A percentile compares a stretch with the other conserved stretches of the same genome.
phyloP scores from a whole-genome alignment of 1,140 invertebrate species.

The Calosoma granatense region DNA sequence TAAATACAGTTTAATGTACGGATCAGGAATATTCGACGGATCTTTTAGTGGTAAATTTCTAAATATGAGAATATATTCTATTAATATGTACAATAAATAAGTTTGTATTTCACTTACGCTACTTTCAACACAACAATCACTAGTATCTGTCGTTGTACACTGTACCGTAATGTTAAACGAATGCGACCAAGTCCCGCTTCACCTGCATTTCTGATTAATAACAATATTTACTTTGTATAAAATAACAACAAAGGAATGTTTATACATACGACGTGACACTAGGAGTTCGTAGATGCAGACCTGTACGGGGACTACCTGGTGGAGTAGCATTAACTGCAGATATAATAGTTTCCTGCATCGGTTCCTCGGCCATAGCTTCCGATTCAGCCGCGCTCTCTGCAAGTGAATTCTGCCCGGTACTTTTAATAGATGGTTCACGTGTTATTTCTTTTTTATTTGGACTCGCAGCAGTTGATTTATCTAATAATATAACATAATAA shows the following conservation, averaged over 20 bases:
- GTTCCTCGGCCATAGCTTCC: constrained; percentile 23
- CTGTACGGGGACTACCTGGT: constrained; percentile 14
- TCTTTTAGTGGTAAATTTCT: constrained; percentile 81
- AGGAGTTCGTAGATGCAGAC: constrained; percentile 34
- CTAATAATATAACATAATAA: background rate
- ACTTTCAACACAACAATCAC: constrained; percentile 80
- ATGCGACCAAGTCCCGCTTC: constrained; percentile 66
- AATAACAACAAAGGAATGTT: background rate
- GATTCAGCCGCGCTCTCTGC: background rate
- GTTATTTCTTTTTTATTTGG: constrained; percentile 14
- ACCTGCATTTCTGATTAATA: constrained; percentile 41
- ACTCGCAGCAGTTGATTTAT: constrained; percentile 9
- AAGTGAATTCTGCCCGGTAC: background rate
- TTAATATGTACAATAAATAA: constrained; percentile 5
- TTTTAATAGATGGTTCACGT: constrained; percentile 11
- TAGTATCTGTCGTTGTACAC: constrained; percentile 66
- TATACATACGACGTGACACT: constrained; percentile 37
- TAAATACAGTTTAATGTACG: constrained; percentile 89
- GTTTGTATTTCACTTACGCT: too few relatives aligned
- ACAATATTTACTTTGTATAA: constrained; percentile 12
- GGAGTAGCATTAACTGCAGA: constrained; percentile 20
- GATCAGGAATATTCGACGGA: constrained; percentile 81
- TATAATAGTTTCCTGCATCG: constrained; percentile 30
- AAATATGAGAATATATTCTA: constrained; percentile 17
- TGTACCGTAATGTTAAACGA: constrained; percentile 78